phyloP scores from a whole-genome alignment of 2,888 invertebrate species.

The Dryomyza anilis region DNA sequence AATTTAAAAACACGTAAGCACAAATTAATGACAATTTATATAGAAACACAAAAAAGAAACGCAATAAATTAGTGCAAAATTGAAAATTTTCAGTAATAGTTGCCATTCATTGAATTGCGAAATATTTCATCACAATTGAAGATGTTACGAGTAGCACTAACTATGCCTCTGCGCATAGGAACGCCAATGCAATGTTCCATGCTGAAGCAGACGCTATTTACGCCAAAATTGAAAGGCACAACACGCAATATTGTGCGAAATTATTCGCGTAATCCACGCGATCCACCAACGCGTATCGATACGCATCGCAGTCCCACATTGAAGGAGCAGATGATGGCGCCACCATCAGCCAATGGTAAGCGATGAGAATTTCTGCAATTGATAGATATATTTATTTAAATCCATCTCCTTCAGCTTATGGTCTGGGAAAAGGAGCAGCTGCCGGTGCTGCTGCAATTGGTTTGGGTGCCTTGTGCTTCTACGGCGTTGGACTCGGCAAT shows the following conservation, averaged over 20 bases:
- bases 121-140: conserved; percentile 47
- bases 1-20: no score
- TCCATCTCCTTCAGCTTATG: conserved; percentile 71
- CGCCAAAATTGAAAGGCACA: not conserved
- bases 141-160: conserved; percentile 51
- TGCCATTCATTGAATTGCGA: not conserved
- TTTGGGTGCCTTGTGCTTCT: conserved; percentile 90
- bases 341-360: conserved; percentile 65
- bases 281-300: conserved; percentile 37
- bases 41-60: no score
- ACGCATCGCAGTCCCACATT: conserved; percentile 53
- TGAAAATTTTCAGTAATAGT: no score
- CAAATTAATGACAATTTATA: no score
- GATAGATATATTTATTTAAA: not conserved
- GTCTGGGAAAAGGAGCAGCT: conserved; percentile 82
- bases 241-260: conserved; percentile 36
- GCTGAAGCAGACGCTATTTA: conserved; percentile 1
- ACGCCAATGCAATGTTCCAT: conserved; percentile 7
- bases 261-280: conserved; percentile 49
- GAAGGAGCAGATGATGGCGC: conserved; percentile 76
- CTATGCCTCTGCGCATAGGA: conserved; percentile 20
- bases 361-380: not conserved
- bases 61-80: no score
- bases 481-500: conserved; percentile 85
- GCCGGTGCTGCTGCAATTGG: conserved; percentile 91